Percentiles rank a stretch among this genome's conserved stretches.
Evolutionary conservation across 2,113 vertebrate species (phyloP).

Genomic region (Nesogale talazaci): DNA sequence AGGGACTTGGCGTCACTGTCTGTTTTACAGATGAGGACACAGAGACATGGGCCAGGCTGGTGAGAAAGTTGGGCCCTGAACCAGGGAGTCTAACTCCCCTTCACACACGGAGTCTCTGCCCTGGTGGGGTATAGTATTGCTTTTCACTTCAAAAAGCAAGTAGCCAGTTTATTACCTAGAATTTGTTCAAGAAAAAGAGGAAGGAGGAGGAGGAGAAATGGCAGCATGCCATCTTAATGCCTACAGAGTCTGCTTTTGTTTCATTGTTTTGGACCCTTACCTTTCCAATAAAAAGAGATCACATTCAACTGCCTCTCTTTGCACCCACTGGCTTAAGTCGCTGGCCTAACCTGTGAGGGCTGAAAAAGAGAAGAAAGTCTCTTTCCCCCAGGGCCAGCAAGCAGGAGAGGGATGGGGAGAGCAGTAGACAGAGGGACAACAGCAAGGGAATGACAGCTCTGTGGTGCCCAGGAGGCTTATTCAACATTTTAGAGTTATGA

Average conservation of each 20-base stretch:
- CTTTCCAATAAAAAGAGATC: not conserved
- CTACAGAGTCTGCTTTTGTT: not conserved
- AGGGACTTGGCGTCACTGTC: not conserved
- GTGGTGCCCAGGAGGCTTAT: not conserved
- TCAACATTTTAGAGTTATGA: not conserved
- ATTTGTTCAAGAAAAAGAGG: not conserved
- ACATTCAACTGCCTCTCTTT: not conserved
- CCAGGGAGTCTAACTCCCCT: not conserved
- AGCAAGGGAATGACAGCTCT: not conserved
- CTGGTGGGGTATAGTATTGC: not conserved
- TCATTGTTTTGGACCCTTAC: not conserved
- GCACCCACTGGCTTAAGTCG: not conserved
- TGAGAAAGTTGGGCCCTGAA: not conserved
- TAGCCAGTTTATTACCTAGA: constrained; percentile 10
- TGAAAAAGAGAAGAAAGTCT: not conserved
- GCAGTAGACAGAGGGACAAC: not conserved
- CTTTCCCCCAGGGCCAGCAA: not conserved
- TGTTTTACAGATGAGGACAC: not conserved
- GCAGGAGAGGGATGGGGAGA: not conserved
- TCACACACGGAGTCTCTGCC: not conserved
- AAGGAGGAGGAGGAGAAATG: not conserved
- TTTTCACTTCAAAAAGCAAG: not conserved
- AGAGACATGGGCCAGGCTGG: not conserved
- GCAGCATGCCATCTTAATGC: not conserved
- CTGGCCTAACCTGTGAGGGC: not conserved